A percentile compares a stretch with the other conserved stretches of the same genome.
Evolutionary conservation across 2,113 vertebrate genomes (phyloP).

Genomic region (Microtus montanus): DNA sequence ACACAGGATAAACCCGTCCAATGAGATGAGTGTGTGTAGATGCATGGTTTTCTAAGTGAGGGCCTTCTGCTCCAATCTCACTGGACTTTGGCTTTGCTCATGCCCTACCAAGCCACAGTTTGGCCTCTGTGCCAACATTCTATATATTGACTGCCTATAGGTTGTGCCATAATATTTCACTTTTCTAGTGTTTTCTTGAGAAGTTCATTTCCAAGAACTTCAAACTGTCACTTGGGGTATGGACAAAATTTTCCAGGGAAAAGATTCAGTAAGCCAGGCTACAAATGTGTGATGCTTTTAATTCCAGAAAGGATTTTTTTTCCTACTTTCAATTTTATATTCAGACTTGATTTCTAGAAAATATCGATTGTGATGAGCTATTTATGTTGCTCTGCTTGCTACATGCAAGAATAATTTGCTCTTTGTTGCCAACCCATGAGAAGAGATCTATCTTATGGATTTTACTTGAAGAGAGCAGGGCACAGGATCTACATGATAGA

Average conservation of each 20-base stretch:
- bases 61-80: not conserved
- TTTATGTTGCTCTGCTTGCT: constrained; percentile 22
- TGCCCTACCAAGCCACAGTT: not conserved
- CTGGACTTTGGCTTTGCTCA: not conserved
- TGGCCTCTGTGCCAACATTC: not conserved
- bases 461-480: not conserved
- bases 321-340: not conserved
- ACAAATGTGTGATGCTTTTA: not conserved
- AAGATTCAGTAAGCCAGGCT: not conserved
- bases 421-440: not conserved
- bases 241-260: not conserved
- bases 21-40: not conserved
- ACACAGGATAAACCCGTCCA: not conserved
- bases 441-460: constrained; percentile 15
- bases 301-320: not conserved
- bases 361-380: not conserved
- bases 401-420: not conserved
- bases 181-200: constrained; percentile 2
- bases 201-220: not conserved
- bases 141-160: not conserved
- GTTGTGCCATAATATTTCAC: not conserved
- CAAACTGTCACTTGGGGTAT: not conserved
- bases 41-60: not conserved
- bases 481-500: not conserved
- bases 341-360: constrained; percentile 30